These are phyloP conservation scores for Heliconius nattereri DNA, from an alignment of 1,140 invertebrate species.

Conservation along the genomic window DNA sequence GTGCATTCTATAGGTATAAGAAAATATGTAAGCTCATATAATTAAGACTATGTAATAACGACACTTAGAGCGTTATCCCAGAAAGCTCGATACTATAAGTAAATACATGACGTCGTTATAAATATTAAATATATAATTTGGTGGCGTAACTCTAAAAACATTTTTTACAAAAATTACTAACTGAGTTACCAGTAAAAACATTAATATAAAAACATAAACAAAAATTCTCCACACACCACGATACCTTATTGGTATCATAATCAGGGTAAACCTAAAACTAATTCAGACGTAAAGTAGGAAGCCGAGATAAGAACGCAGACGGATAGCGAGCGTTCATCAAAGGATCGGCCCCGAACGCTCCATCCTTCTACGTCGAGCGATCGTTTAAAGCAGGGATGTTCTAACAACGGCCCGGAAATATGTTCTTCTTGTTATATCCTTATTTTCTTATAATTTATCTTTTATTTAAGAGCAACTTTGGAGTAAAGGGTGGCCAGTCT, in stretches of 20 bases:
- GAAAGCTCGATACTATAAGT: no score
- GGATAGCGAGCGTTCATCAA: slow-evolving; percentile 66
- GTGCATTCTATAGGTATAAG: neutral
- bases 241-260: slow-evolving; percentile 17
- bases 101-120: no score
- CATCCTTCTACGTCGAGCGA: slow-evolving; percentile 67
- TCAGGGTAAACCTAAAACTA: slow-evolving; percentile 35
- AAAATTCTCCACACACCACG: neutral
- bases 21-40: no score
- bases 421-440: neutral
- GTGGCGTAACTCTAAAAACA: no score
- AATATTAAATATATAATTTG: no score
- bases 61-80: no score
- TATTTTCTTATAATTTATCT: neutral
- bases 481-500: no score
- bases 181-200: no score
- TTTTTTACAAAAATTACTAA: no score
- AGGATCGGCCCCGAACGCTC: slow-evolving; percentile 58
- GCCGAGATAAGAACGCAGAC: slow-evolving; percentile 64
- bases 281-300: slow-evolving; percentile 45
- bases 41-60: no score
- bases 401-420: neutral
- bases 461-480: no score
- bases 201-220: neutral
- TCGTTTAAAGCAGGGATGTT: slow-evolving; percentile 49